Evolutionary conservation across 1,140 invertebrate genomes (phyloP), one percentile per base, ranked within the genome.

Genomic region (Pissodes strobi): DNA sequence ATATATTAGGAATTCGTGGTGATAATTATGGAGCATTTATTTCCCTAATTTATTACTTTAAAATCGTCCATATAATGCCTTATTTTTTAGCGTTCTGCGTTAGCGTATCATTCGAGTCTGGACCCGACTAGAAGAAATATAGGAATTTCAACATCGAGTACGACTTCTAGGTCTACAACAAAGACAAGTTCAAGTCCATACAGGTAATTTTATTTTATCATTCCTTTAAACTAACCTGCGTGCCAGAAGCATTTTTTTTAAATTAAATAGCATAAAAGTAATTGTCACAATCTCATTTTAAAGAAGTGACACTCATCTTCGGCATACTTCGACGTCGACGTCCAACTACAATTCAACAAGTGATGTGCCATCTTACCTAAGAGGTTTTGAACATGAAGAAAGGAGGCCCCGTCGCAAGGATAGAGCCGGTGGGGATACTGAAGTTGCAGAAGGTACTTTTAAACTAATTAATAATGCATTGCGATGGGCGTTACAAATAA

Each of bases 141-240:
- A 64, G 94, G 94, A 18, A 95, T 97, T 62, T 97, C 94, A n/a
- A 94, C 93, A 0, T 94, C 93, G 0, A 95, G 92, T 57, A 97
- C 94, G 0, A 98, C 94, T 1, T 95, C 93, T 12, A 82, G 93
- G 53, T 96, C 94, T 27, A 97, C 94, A 3, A 94, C 92, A 27
- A 97, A 97, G 79, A 96, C 93, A 6, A 91, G 91, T 71, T 94
- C 92, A 19, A 95, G 92, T 79, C 92, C 93, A 6, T 96, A 95
- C 73, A 87, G 87, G 80, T 86, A 79, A 59, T 0, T 22, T 27
- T 48, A n/a, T 48, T 15, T 46, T 3, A n/a, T n/a, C n/a, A n/a
- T n/a, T n/a, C n/a, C n/a, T n/a, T n/a, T n/a, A n/a, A n/a, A n/a
- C n/a, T n/a, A n/a, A n/a, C n/a, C n/a, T n/a, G n/a, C n/a, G n/a